Evolutionary conservation across 1,140 invertebrate species (phyloP).

Genomic region (Andrena cerasifolii): DNA sequence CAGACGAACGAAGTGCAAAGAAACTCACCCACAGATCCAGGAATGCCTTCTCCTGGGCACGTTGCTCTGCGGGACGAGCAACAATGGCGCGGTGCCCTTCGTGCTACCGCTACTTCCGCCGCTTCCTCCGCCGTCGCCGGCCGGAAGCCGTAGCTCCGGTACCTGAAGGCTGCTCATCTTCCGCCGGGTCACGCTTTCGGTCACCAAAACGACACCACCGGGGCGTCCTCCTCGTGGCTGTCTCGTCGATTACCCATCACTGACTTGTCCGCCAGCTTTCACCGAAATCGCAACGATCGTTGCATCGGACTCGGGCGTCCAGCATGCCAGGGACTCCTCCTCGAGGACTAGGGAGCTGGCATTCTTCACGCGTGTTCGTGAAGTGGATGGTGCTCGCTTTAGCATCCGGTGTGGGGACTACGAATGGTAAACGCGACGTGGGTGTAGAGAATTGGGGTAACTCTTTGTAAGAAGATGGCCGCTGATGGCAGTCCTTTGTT

Average conservation of each 20-base stretch:
- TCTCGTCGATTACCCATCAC: slow-evolving; percentile 27
- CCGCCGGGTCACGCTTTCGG: slow-evolving; percentile 53
- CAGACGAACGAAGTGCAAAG: neutral
- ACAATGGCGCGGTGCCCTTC: slow-evolving; percentile 71
- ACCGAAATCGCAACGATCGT: slow-evolving; percentile 27
- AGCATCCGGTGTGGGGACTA: slow-evolving; percentile 12
- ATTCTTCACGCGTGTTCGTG: slow-evolving; percentile 5
- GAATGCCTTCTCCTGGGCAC: slow-evolving; percentile 80
- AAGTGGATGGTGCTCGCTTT: neutral
- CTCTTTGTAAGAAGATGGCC: neutral
- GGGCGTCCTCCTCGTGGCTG: slow-evolving; percentile 40
- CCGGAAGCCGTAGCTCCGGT: slow-evolving; percentile 80
- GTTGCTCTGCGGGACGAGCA: slow-evolving; percentile 77
- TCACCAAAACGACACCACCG: slow-evolving; percentile 60
- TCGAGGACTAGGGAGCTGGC: neutral
- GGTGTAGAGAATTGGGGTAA: neutral
- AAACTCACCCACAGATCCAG: slow-evolving; percentile 81
- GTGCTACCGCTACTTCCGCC: slow-evolving; percentile 46
- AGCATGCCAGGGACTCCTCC: neutral
- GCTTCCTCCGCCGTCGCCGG: slow-evolving; percentile 69
- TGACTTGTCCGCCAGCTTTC: slow-evolving; percentile 52
- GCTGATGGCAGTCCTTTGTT: too few species aligned
- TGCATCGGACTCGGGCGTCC: neutral
- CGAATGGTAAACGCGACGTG: neutral
- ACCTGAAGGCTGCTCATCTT: slow-evolving; percentile 79